Base-by-base conservation (phyloP, 2,113 vertebrate species). In the Taxidea taxus region DNA sequence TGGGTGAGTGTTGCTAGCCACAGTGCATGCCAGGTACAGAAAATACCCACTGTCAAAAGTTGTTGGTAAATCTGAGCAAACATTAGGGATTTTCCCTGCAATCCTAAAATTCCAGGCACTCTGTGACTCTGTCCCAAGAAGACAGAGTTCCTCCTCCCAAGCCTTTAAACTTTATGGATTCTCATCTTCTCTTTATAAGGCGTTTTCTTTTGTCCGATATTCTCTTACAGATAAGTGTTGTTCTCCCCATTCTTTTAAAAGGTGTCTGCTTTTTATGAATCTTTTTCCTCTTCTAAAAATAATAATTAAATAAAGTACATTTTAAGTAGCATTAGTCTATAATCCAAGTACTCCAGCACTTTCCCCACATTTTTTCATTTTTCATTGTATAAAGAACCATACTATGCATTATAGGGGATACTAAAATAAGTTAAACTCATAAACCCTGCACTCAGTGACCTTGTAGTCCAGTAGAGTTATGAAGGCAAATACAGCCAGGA, bases 281-380 rank as follows among this genome's bases (percentile, higher is more conserved):
- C 58, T 81, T 93, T 93, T 97, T 62, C 15, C 27, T 80, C 34
- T 93, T 91, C 8, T 84, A 90, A 78, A 93, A 87, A 42, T 93
- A 95, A 64, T 86, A 86, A 37, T 94, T 58, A 90, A 92, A 87
- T 62, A 87, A 14, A 93, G 88, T 85, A 44, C 25, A 88, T 74
- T 85, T 87, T 88, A 88, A 97, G 83, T 84, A 78, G 13, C 58
- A 84, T 90, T 92, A 34, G 72, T 20, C 87, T 64, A 49, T 54
- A 74, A 89, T 75, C 54, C 72, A 88, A 88, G 68, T 68, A 47
- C n/a, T 96, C 66, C 15, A 42, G 25, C 27, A 86, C 18, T 23
- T 20, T 21, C 37, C 23, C 25, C 29, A 34, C 16, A 10, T 16
- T 47, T 66, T 25, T 42, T 47, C 12, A 87, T 44, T 85, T 87